A percentile compares a stretch with the other conserved stretches of the same genome.
phyloP scores from a whole-genome alignment of 2,888 invertebrate species.

The Blera fallax region DNA sequence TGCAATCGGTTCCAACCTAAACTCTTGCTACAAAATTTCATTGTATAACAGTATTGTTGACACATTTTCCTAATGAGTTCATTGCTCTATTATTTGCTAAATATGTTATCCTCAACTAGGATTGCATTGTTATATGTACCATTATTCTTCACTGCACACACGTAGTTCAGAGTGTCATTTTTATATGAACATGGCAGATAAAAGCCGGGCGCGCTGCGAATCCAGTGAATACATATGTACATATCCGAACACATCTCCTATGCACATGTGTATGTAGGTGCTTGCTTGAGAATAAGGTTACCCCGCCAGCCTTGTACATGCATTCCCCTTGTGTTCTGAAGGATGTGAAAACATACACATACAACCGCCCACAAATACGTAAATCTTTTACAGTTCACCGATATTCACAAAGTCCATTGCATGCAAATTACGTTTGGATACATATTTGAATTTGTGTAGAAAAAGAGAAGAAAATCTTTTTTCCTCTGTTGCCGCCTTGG shows the following conservation, averaged over 20 bases:
- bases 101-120: slow-evolving; percentile 16
- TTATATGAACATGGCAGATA: slow-evolving; percentile 10
- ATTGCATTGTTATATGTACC: slow-evolving; percentile 39
- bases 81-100: slow-evolving; percentile 28
- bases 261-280: neutral
- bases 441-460: slow-evolving; percentile 51
- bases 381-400: slow-evolving; percentile 34
- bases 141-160: slow-evolving; percentile 22
- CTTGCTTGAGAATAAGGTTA: neutral
- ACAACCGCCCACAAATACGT: neutral
- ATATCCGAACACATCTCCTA: neutral
- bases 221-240: slow-evolving; percentile 7
- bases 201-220: slow-evolving; percentile 17
- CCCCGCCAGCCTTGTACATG: neutral
- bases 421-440: slow-evolving; percentile 61
- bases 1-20: too few species aligned
- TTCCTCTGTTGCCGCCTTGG: neutral
- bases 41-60: slow-evolving; percentile 5
- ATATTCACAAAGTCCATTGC: slow-evolving; percentile 47
- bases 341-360: neutral
- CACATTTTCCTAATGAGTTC: slow-evolving; percentile 46
- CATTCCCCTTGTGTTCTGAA: neutral
- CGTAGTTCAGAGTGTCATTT: neutral
- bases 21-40: too few species aligned
- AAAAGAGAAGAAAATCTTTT: neutral